Conservation (phyloP, 2,888 invertebrate species). For the Ferdinandea cuprea region DNA sequence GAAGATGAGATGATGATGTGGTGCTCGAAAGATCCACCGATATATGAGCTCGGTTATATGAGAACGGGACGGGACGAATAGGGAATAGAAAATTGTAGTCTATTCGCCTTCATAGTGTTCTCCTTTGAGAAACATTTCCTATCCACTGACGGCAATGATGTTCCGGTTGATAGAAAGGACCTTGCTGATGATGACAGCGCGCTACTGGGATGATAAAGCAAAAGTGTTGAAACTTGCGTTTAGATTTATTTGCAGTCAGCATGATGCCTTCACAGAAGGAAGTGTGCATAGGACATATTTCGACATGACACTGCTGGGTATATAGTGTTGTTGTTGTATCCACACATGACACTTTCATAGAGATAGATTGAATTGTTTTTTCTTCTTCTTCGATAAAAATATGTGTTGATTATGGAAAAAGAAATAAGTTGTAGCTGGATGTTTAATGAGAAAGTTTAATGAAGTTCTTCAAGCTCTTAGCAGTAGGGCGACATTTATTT, state of each 20-base stretch:
- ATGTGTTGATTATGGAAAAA: not conserved
- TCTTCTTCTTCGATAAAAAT: not conserved
- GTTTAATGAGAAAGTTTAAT: not conserved
- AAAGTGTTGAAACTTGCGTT: constrained; percentile 52
- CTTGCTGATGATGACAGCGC: constrained; percentile 48
- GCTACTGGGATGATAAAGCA: constrained; percentile 35
- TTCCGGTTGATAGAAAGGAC: constrained; percentile 48
- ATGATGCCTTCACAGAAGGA: constrained; percentile 12
- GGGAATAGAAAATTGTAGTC: constrained; percentile 24
- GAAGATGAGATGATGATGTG: constrained; percentile 53
- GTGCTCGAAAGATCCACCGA: constrained; percentile 2
- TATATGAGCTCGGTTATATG: not conserved
- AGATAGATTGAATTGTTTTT: constrained; percentile 1
- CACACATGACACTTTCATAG: constrained; percentile 34
- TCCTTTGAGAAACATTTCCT: constrained; percentile 51
- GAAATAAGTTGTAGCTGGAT: not conserved
- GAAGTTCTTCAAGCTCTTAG: not conserved
- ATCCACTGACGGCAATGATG: constrained; percentile 54
- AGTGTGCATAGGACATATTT: not conserved
- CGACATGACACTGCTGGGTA: constrained; percentile 18
- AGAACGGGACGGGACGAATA: not conserved
- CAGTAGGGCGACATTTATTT: not conserved
- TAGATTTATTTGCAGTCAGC: constrained; percentile 52
- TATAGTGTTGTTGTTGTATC: constrained; percentile 5
- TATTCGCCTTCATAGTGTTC: constrained; percentile 36